Evolutionary conservation across 2,113 vertebrate species (phyloP).

Genomic region (Plotosus lineatus): DNA sequence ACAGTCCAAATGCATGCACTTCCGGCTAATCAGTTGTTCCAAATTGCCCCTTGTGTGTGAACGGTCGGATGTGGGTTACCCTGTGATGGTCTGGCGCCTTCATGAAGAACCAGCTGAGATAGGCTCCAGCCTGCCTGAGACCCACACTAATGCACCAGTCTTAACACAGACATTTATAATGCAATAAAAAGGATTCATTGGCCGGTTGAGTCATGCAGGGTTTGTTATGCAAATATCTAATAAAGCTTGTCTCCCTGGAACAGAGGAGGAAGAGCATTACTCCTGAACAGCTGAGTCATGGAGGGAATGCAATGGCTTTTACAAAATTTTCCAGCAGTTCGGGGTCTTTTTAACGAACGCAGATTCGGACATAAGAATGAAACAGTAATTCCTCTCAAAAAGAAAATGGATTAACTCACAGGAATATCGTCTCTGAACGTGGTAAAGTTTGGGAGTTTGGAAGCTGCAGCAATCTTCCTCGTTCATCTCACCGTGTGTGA

Average conservation of each 20-base stretch:
- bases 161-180: not conserved
- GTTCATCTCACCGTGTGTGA: not conserved
- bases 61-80: too few relatives aligned
- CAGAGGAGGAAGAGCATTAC: too few relatives aligned
- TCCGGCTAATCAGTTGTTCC: too few relatives aligned
- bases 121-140: too few relatives aligned
- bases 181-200: not conserved
- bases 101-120: too few relatives aligned
- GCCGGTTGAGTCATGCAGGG: not conserved
- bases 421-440: constrained; percentile 3
- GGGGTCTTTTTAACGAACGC: not conserved
- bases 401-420: constrained; percentile 47
- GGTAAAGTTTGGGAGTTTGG: constrained; percentile 30
- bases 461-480: constrained; percentile 26
- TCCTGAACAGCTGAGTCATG: constrained; percentile 50
- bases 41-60: too few relatives aligned
- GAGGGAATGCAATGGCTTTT: constrained; percentile 6
- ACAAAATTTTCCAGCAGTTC: not conserved
- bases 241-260: not conserved
- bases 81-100: too few relatives aligned
- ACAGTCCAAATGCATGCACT: too few relatives aligned
- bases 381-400: not conserved
- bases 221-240: too few relatives aligned
- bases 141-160: too few relatives aligned
- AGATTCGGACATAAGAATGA: not conserved